Evolutionary conservation across 2,888 invertebrate species (phyloP).

Genomic region (Osedax frankpressi): DNA sequence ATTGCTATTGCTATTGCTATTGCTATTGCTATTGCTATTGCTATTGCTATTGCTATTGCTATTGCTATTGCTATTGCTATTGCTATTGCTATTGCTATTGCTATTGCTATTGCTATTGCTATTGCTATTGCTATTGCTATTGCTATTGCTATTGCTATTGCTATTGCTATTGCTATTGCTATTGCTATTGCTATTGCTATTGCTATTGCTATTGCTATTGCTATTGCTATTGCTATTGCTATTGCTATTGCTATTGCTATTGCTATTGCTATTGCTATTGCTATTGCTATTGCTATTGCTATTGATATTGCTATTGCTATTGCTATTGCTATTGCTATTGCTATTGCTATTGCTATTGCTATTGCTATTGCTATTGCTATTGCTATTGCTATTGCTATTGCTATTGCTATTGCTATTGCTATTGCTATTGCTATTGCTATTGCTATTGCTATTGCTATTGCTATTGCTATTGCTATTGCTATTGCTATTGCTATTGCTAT

Average conservation of each 20-base stretch:
- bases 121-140: constrained; percentile 15
- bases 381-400: neutral
- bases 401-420: neutral
- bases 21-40: constrained; percentile 12
- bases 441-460: constrained; percentile 19
- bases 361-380: neutral
- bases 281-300: neutral
- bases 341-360: neutral
- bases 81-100: constrained; percentile 14
- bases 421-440: constrained; percentile 17
- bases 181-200: constrained; percentile 15
- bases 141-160: constrained; percentile 15
- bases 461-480: constrained; percentile 20
- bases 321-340: neutral
- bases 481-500: constrained; percentile 21
- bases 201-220: constrained; percentile 11
- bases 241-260: neutral
- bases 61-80: neutral
- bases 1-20: constrained; percentile 12
- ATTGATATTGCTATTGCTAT: neutral
- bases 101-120: constrained; percentile 16
- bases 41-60: constrained; percentile 6
- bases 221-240: constrained; percentile 12
- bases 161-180: constrained; percentile 15
- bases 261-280: neutral